These are phyloP conservation scores for Erythrocercus mccallii DNA, from an alignment of 2,113 vertebrate species.

Conservation along the genomic window DNA sequence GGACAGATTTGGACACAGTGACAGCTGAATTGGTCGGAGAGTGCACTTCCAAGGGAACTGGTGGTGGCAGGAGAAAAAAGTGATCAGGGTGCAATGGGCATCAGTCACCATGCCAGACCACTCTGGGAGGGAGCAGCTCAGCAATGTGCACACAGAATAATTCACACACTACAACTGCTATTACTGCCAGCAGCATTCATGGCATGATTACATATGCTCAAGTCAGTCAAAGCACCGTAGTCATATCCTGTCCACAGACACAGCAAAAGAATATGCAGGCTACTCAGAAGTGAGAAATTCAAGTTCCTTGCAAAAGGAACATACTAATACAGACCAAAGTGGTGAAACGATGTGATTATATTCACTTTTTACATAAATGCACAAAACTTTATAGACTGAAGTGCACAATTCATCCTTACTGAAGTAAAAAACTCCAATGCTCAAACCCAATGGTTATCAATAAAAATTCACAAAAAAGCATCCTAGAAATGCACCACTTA, in stretches of 20 bases:
- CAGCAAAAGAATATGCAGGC: not conserved
- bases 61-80: not conserved
- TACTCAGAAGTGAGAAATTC: not conserved
- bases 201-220: not conserved
- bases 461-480: not conserved
- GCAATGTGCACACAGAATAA: not conserved
- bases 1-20: not conserved
- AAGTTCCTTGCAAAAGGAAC: not conserved
- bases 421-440: not conserved
- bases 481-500: not conserved
- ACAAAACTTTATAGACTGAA: not conserved
- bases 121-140: not conserved
- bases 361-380: not conserved
- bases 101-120: not conserved
- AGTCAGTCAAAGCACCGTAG: not conserved
- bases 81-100: rapidly evolving
- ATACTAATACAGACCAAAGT: not conserved
- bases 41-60: not conserved
- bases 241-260: not conserved
- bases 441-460: not conserved
- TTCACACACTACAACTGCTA: not conserved
- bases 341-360: not conserved
- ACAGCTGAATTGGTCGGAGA: not conserved
- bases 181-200: not conserved
- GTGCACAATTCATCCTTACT: not conserved